A percentile compares a stretch with the other conserved stretches of the same genome.
Conservation (phyloP, 2,113 vertebrate genomes). For the Atrichornis clamosus region DNA sequence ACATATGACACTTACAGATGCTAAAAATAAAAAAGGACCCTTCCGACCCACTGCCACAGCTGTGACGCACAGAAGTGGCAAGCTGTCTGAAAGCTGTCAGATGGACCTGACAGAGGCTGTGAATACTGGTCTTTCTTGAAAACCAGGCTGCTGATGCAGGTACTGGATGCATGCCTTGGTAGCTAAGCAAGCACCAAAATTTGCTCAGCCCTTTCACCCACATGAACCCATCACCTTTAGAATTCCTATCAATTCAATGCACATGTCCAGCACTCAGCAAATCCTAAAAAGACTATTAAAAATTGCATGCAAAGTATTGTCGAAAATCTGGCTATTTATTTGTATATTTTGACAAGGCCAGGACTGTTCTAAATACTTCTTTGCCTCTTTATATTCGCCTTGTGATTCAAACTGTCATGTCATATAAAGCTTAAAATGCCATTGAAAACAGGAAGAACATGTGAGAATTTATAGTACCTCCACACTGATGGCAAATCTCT, state of each 20-base stretch:
- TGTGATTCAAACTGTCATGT: background rate
- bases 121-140: background rate
- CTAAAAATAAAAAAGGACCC: background rate
- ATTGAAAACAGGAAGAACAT: background rate
- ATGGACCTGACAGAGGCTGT: background rate
- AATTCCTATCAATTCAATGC: background rate
- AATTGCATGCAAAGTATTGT: background rate
- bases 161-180: background rate
- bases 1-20: background rate
- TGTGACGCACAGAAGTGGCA: background rate
- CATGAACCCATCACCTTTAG: background rate
- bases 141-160: background rate
- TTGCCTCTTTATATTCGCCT: slow-evolving; percentile 1
- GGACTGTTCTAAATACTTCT: background rate
- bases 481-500: background rate
- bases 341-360: background rate
- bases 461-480: background rate
- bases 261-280: background rate
- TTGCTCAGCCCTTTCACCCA: background rate
- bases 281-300: background rate
- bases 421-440: slow-evolving; percentile 8
- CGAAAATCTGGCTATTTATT: background rate
- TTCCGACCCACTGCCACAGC: background rate
- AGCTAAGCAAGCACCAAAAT: background rate
- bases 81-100: background rate